phyloP scores from a whole-genome alignment of 2,797 vertebrate species.

The Carcharodon carcharias region DNA sequence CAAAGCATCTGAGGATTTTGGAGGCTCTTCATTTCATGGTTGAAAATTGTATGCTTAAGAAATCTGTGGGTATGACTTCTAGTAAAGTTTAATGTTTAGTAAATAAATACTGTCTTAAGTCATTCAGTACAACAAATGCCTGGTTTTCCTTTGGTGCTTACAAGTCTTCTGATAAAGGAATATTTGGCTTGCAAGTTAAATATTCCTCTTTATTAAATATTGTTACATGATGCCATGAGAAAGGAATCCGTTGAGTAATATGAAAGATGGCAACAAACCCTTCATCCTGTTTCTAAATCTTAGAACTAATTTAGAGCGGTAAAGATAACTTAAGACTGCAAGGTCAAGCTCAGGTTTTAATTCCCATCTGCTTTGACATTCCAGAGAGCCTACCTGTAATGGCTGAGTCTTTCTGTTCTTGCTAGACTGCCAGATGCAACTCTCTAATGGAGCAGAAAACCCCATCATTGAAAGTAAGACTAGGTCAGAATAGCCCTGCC shows the following conservation, averaged over 20 bases:
- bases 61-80: not conserved
- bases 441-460: not conserved
- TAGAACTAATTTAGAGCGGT: not conserved
- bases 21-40: not conserved
- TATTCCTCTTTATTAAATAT: not conserved
- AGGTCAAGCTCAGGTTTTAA: not conserved
- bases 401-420: not conserved
- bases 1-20: not conserved
- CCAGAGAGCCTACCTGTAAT: not conserved
- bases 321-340: not conserved
- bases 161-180: constrained; percentile 5
- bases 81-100: not conserved
- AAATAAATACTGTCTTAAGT: not conserved
- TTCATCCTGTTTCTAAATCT: not conserved
- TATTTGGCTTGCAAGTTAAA: constrained; percentile 18
- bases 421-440: not conserved
- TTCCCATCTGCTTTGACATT: not conserved
- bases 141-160: constrained; percentile 18
- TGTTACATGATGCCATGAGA: not conserved
- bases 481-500: not conserved
- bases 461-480: not conserved
- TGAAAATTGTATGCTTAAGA: not conserved
- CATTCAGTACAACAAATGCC: not conserved
- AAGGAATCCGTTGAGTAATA: constrained; percentile 1
- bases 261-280: not conserved